These are phyloP conservation scores for Oreochromis niloticus DNA, from an alignment of 2,113 vertebrate species.

Conservation along the genomic window DNA sequence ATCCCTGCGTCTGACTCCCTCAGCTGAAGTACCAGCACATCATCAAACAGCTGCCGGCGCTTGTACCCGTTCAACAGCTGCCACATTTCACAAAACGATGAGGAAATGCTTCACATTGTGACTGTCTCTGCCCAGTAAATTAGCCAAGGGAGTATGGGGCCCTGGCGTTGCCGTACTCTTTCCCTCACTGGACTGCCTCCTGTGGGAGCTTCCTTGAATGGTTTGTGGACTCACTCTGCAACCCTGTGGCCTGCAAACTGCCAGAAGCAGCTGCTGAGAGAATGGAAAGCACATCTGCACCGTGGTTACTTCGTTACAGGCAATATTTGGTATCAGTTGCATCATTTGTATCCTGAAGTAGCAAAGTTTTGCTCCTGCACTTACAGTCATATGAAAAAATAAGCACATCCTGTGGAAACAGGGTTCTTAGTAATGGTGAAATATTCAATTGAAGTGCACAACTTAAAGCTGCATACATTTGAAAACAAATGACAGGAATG, in stretches of 20 bases:
- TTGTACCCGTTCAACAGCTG: slow-evolving; percentile 40
- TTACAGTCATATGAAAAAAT: background rate
- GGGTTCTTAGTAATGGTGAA: background rate
- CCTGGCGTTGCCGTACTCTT: background rate
- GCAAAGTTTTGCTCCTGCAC: background rate
- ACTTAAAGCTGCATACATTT: background rate
- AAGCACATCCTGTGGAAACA: background rate
- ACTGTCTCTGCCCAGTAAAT: slow-evolving; percentile 29
- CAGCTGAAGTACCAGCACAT: slow-evolving; percentile 26
- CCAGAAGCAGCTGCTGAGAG: slow-evolving; percentile 11
- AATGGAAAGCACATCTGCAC: background rate
- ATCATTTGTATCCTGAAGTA: background rate
- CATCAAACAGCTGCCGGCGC: slow-evolving; percentile 45
- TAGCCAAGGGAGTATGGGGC: slow-evolving; percentile 22
- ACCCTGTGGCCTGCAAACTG: background rate
- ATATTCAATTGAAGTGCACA: background rate
- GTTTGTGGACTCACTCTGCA: background rate
- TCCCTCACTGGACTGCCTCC: background rate
- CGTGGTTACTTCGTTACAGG: background rate
- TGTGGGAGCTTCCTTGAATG: slow-evolving; percentile 1
- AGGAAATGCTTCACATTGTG: slow-evolving; percentile 13
- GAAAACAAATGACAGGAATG: background rate
- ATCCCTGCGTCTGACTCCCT: background rate
- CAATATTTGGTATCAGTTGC: background rate
- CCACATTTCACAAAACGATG: slow-evolving; percentile 30